These are phyloP conservation scores for Cerastis leucographa DNA, from an alignment of 2,888 invertebrate species.

Conservation along the genomic window DNA sequence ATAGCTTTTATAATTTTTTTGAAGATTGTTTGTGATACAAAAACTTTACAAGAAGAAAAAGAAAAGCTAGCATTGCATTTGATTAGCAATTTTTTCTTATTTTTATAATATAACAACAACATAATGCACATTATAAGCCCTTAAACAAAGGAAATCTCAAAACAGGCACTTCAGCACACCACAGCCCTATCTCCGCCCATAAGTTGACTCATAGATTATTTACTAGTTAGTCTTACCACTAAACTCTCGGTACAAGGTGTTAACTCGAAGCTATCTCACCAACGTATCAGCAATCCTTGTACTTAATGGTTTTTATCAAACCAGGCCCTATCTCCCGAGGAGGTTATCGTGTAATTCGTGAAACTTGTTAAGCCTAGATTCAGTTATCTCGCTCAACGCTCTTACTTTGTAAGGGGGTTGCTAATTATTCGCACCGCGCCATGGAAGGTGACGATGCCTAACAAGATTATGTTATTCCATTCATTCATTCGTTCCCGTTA, in stretches of 20 bases:
- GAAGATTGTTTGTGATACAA: slow-evolving; percentile 3
- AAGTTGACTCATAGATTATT: slow-evolving; percentile 56
- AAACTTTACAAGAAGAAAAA: not conserved
- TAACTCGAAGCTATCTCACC: slow-evolving; percentile 50
- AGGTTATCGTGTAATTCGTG: slow-evolving; percentile 74
- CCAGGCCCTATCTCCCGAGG: slow-evolving; percentile 51
- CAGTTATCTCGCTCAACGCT: slow-evolving; percentile 78
- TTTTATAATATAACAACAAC: not conserved
- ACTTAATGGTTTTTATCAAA: slow-evolving; percentile 69
- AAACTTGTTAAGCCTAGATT: slow-evolving; percentile 84
- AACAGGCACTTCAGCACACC: slow-evolving; percentile 18
- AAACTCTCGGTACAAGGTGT: slow-evolving; percentile 53
- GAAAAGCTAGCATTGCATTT: not conserved
- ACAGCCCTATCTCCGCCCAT: slow-evolving; percentile 40
- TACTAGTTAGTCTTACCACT: slow-evolving; percentile 44
- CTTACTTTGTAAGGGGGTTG: slow-evolving; percentile 76
- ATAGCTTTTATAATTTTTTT: slow-evolving; percentile 30
- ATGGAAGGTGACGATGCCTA: slow-evolving; percentile 74
- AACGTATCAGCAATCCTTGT: slow-evolving; percentile 59
- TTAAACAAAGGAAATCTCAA: slow-evolving; percentile 32
- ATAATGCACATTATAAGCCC: not conserved
- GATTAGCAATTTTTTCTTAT: not conserved
- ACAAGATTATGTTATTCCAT: slow-evolving; percentile 75
- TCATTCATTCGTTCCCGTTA: slow-evolving; percentile 69
- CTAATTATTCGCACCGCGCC: slow-evolving; percentile 85